A percentile compares a stretch with the other conserved stretches of the same genome.
These are phyloP conservation scores for Drosophila paracracens DNA, from an alignment of 2,888 invertebrate genomes.

Conservation along the genomic window DNA sequence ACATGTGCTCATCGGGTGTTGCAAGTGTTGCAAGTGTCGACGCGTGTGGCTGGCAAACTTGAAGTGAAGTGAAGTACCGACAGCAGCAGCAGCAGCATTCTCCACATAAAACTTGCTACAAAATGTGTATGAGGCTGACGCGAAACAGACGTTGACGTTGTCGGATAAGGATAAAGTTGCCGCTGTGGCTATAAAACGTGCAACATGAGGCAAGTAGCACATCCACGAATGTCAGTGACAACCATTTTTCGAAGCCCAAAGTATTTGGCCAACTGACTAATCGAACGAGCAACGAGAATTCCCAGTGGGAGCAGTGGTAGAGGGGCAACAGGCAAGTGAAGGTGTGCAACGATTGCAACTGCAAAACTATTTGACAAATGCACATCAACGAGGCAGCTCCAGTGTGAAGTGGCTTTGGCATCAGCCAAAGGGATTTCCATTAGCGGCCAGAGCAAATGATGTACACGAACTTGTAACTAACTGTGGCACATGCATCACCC, in stretches of 20 bases:
- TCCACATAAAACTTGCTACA: constrained; percentile 68
- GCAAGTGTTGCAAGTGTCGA: constrained; percentile 49
- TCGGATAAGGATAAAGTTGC: constrained; percentile 70
- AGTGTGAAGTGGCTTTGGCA: constrained; percentile 41
- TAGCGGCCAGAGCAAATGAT: constrained; percentile 71
- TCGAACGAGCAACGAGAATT: constrained; percentile 58
- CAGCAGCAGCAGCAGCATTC: constrained; percentile 22
- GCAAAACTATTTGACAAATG: constrained; percentile 75
- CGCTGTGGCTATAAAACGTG: constrained; percentile 71
- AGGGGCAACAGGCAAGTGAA: constrained; percentile 28
- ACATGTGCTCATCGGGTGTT: constrained; percentile 39
- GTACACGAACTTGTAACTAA: constrained; percentile 65
- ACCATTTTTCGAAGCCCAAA: constrained; percentile 53
- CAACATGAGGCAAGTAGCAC: constrained; percentile 42
- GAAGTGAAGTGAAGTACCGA: background rate
- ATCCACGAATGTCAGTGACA: constrained; percentile 56
- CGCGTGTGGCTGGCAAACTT: constrained; percentile 36
- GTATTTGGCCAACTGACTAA: constrained; percentile 75
- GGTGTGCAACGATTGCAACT: constrained; percentile 51
- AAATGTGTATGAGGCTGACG: constrained; percentile 53
- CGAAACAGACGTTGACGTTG: constrained; percentile 64
- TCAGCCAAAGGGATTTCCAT: constrained; percentile 61
- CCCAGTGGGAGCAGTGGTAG: constrained; percentile 19
- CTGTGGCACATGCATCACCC: constrained; percentile 53
- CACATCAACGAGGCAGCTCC: constrained; percentile 50